Conservation (phyloP, 2,797 vertebrate species). For the Sebastes trivittatus region DNA sequence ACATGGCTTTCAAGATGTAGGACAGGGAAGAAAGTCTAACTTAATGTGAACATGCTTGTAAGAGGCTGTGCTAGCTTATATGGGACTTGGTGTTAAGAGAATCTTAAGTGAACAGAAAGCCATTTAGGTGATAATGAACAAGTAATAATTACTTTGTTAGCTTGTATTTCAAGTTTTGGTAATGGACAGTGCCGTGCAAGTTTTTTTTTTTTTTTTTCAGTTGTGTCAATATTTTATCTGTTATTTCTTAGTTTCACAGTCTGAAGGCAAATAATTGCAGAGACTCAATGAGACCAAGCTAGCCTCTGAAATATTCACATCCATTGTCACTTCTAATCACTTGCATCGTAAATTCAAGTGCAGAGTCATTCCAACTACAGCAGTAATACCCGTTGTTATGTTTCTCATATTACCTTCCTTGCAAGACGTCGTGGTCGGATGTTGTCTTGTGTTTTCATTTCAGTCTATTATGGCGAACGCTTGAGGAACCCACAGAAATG, state of each 20-base stretch:
- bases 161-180: not conserved
- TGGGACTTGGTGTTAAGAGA: not conserved
- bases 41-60: not conserved
- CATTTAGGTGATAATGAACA: not conserved
- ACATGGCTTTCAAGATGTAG: not conserved
- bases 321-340: conserved; percentile 37
- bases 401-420: not conserved
- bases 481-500: conserved; percentile 51
- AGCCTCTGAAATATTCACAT: conserved; percentile 38
- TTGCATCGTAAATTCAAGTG: conserved; percentile 2
- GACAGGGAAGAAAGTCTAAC: not conserved
- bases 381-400: not conserved
- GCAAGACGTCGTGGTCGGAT: not conserved
- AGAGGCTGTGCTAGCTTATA: not conserved
- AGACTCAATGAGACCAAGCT: not conserved
- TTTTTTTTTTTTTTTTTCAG: not conserved
- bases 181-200: not conserved
- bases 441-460: not conserved
- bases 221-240: conserved; percentile 14
- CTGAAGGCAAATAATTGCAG: conserved; percentile 28
- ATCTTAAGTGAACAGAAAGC: not conserved
- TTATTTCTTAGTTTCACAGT: conserved; percentile 29
- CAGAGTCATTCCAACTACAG: not conserved
- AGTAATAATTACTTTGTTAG: not conserved
- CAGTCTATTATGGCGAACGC: not conserved